Evolutionary conservation across 2,888 invertebrate genomes (phyloP).

Genomic region (Lysandra bellargus): DNA sequence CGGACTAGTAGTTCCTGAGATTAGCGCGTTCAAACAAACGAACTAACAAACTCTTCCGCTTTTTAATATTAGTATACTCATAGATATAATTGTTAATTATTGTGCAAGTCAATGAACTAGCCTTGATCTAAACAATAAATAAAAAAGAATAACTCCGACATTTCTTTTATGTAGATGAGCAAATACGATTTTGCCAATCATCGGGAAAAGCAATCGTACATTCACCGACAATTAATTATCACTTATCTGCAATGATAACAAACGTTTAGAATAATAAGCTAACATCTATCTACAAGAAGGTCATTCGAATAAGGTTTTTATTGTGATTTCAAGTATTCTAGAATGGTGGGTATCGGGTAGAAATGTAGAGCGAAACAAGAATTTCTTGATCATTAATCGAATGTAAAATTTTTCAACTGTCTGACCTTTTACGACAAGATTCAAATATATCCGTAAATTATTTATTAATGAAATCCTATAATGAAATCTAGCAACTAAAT

Average conservation of each 20-base stretch:
- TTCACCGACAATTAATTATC: slow-evolving; percentile 47
- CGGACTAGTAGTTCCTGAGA: too few relatives aligned
- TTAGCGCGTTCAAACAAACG: too few relatives aligned
- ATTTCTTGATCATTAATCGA: slow-evolving; percentile 14
- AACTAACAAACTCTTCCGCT: too few relatives aligned
- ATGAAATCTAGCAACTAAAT: not conserved
- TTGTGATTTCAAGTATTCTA: not conserved
- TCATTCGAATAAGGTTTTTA: not conserved
- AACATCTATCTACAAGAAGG: not conserved
- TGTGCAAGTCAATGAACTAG: too few relatives aligned
- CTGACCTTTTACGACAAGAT: slow-evolving; percentile 7
- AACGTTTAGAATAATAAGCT: slow-evolving; percentile 39
- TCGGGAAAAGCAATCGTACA: slow-evolving; percentile 53
- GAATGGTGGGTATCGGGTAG: not conserved
- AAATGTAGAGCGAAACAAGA: not conserved
- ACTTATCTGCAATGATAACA: slow-evolving; percentile 48
- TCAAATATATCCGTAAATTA: not conserved
- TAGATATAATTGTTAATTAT: too few relatives aligned
- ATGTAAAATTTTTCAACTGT: not conserved
- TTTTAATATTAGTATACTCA: too few relatives aligned
- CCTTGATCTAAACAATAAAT: not conserved
- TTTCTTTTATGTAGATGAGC: not conserved
- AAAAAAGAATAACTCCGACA: not conserved
- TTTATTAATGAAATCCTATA: not conserved
- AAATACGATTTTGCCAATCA: slow-evolving; percentile 29